Percentiles rank a stretch among this genome's conserved stretches.
Evolutionary conservation across 1,140 invertebrate genomes (phyloP).

Genomic region (Pissodes strobi): DNA sequence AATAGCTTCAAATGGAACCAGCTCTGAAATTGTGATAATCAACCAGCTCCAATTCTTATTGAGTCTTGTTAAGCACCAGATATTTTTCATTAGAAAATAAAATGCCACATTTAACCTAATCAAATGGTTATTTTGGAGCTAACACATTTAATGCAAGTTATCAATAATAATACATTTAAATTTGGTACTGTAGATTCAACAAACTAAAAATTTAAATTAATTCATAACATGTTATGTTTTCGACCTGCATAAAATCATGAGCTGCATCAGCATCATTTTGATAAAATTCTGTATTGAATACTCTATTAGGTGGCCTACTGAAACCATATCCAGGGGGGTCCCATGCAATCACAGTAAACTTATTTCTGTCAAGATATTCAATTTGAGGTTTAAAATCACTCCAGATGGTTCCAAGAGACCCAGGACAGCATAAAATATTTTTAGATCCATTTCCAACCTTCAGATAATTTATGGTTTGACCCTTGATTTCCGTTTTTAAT

Average conservation of each 20-base stretch:
- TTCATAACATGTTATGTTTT: background rate
- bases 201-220: conserved; percentile 5
- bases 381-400: conserved; percentile 83
- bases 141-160: too few species aligned
- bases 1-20: too few species aligned
- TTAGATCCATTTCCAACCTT: conserved; percentile 71
- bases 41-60: too few species aligned
- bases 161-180: too few species aligned
- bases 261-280: conserved; percentile 75
- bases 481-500: conserved; percentile 44
- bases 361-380: conserved; percentile 66
- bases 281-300: conserved; percentile 73
- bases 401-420: conserved; percentile 76
- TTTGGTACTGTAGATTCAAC: too few species aligned
- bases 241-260: conserved; percentile 73
- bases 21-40: too few species aligned
- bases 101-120: too few species aligned
- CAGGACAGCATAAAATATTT: conserved; percentile 74
- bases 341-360: conserved; percentile 80
- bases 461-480: conserved; percentile 68
- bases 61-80: too few species aligned
- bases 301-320: conserved; percentile 75
- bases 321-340: conserved; percentile 88
- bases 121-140: too few species aligned
- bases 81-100: too few species aligned